A percentile compares a stretch with the other conserved stretches of the same genome.
These are phyloP conservation scores for Eupithecia subfuscata DNA, from an alignment of 2,888 invertebrate species.

Conservation along the genomic window DNA sequence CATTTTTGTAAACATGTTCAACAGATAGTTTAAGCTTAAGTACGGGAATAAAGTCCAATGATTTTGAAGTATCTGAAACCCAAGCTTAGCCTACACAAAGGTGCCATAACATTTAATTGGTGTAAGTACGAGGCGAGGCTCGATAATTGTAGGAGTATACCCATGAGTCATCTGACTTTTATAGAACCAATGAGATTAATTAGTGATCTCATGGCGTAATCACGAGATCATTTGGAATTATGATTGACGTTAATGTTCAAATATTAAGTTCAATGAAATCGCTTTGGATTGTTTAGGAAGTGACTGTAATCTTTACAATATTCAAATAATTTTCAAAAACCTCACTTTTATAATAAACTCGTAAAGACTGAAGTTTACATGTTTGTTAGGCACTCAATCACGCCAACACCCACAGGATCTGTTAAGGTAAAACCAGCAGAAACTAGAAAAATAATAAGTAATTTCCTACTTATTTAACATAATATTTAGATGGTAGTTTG, in stretches of 20 bases:
- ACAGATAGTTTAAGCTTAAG: not conserved
- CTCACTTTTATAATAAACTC: too few relatives aligned
- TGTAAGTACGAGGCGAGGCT: slow-evolving; percentile 72
- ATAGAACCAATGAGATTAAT: slow-evolving; percentile 41
- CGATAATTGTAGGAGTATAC: slow-evolving; percentile 65
- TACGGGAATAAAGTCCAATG: not conserved
- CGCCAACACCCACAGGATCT: not conserved
- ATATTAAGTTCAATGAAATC: slow-evolving; percentile 21
- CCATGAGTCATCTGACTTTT: slow-evolving; percentile 52
- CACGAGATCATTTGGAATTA: slow-evolving; percentile 39
- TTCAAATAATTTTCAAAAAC: not conserved
- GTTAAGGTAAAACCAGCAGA: not conserved
- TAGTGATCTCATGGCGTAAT: slow-evolving; percentile 47
- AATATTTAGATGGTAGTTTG: not conserved
- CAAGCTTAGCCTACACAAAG: slow-evolving; percentile 51
- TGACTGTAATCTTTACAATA: not conserved
- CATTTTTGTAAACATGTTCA: not conserved
- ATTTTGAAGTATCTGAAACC: too few relatives aligned
- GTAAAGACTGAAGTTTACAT: not conserved
- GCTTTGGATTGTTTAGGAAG: not conserved
- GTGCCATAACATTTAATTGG: slow-evolving; percentile 76
- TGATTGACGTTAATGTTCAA: slow-evolving; percentile 41
- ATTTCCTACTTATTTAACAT: not conserved
- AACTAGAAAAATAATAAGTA: not conserved
- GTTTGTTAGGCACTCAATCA: not conserved